Evolutionary conservation across 2,888 invertebrate species (phyloP).

Genomic region (Hirtodrosophila histrioides): DNA sequence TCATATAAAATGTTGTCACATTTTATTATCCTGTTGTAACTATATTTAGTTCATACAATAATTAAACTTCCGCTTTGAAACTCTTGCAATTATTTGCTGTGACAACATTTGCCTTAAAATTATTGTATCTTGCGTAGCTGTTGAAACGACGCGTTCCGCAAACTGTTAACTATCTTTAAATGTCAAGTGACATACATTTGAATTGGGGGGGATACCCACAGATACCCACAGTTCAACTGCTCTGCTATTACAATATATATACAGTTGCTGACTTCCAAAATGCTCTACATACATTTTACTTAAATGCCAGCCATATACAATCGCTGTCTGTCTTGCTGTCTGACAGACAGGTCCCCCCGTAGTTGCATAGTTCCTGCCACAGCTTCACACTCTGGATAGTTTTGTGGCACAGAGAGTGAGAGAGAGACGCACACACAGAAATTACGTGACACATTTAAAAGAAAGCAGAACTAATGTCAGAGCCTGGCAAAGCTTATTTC

Average conservation of each 20-base stretch:
- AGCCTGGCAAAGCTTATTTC: slow-evolving; percentile 40
- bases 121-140: slow-evolving; percentile 11
- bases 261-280: slow-evolving; percentile 46
- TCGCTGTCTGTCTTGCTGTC: slow-evolving; percentile 36
- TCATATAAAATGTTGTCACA: background rate
- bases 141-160: slow-evolving; percentile 29
- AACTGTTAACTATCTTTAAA: slow-evolving; percentile 75
- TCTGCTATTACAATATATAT: background rate
- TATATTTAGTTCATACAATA: slow-evolving; percentile 10
- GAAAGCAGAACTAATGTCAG: slow-evolving; percentile 76
- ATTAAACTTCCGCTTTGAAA: slow-evolving; percentile 22
- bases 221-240: slow-evolving; percentile 31
- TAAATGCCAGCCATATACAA: slow-evolving; percentile 78
- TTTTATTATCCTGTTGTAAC: slow-evolving; percentile 21
- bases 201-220: slow-evolving; percentile 10
- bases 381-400: slow-evolving; percentile 24
- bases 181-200: slow-evolving; percentile 70
- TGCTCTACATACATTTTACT: slow-evolving; percentile 75
- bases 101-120: slow-evolving; percentile 19
- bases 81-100: slow-evolving; percentile 23
- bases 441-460: slow-evolving; percentile 80
- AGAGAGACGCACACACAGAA: slow-evolving; percentile 42
- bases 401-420: slow-evolving; percentile 20
- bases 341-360: background rate
- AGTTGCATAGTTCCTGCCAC: background rate